Percentiles rank a stretch among this genome's conserved stretches.
These are phyloP conservation scores for Acromyrmex heyeri DNA, from an alignment of 1,140 invertebrate species.

Conservation along the genomic window DNA sequence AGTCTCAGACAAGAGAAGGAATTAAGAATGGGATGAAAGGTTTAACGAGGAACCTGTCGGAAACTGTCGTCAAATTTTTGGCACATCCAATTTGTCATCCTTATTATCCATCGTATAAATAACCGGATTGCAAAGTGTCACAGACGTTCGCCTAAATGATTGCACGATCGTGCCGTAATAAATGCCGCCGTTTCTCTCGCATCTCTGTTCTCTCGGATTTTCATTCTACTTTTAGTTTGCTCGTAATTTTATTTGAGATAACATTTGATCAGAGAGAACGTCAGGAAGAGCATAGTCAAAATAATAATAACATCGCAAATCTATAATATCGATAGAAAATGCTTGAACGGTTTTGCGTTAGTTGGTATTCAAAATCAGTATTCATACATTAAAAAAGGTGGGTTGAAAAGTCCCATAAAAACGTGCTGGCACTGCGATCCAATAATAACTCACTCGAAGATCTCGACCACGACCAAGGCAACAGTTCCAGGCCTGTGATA, in stretches of 20 bases:
- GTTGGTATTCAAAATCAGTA: background rate
- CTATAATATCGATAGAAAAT: background rate
- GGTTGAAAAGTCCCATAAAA: background rate
- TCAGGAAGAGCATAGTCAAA: background rate
- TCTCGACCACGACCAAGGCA: conserved; percentile 32
- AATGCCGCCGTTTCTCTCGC: background rate
- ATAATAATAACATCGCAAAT: background rate
- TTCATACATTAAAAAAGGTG: background rate
- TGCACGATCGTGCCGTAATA: background rate
- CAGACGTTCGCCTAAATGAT: background rate
- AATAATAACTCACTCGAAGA: conserved; percentile 42
- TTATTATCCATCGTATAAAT: conserved; percentile 5
- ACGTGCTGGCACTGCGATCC: background rate
- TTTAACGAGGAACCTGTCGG: conserved; percentile 46
- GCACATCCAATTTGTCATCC: conserved; percentile 4
- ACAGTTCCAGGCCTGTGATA: conserved; percentile 26
- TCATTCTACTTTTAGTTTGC: background rate
- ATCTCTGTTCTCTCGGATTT: background rate
- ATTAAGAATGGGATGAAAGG: background rate
- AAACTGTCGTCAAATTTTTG: conserved; percentile 35
- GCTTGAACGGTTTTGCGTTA: background rate
- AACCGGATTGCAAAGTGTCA: conserved; percentile 14
- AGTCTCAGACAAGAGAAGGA: background rate
- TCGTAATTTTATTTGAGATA: background rate
- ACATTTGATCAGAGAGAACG: background rate